Percentiles rank a stretch among this genome's conserved stretches.
Evolutionary conservation across 2,888 invertebrate species (phyloP).

Genomic region (Plebejus argus): DNA sequence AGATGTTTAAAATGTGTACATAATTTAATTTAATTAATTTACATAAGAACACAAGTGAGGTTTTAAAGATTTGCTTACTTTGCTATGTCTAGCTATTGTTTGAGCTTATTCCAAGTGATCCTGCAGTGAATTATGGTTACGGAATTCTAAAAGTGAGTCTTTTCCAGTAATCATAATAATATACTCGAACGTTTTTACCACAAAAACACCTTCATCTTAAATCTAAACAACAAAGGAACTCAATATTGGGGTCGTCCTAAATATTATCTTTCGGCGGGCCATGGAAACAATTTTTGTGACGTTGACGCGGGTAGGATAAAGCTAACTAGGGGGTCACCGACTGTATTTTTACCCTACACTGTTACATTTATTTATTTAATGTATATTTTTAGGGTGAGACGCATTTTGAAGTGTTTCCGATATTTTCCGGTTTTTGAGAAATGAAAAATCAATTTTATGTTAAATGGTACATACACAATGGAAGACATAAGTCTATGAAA

Average conservation of each 20-base stretch:
- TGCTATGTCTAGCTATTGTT: no score
- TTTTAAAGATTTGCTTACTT: no score
- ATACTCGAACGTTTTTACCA: not conserved
- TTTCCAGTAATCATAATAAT: not conserved
- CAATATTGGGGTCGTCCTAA: not conserved
- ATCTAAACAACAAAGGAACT: constrained; percentile 3
- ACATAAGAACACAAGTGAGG: no score
- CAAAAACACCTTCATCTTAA: not conserved
- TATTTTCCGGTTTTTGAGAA: no score
- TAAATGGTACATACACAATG: no score
- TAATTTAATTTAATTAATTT: no score
- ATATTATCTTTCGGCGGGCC: not conserved
- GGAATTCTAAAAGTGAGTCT: not conserved
- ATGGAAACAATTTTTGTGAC: constrained; percentile 14
- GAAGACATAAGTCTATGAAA: no score
- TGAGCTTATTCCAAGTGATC: no score
- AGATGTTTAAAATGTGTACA: no score
- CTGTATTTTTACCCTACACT: constrained; percentile 12
- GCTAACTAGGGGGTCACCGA: constrained; percentile 24
- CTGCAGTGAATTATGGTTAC: no score
- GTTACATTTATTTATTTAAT: constrained; percentile 22
- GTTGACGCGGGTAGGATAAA: constrained; percentile 18
- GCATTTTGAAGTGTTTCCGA: not conserved
- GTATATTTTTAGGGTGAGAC: not conserved
- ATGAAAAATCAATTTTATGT: no score